Conservation (phyloP, 2,113 vertebrate species). For the Fulica atra region DNA sequence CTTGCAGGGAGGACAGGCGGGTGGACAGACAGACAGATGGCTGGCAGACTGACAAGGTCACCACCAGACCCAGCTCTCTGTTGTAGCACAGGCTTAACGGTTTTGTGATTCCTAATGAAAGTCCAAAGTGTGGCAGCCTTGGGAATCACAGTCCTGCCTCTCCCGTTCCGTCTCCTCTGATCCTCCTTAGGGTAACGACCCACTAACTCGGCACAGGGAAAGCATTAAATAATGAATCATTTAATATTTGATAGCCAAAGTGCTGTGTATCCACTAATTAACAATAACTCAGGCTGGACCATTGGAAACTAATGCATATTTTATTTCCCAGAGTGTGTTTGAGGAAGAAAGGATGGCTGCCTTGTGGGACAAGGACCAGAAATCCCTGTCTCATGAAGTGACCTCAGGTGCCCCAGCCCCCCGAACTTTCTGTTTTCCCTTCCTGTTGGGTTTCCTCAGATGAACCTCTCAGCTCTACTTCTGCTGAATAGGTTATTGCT, state of each 20-base stretch:
- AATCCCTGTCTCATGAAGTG: background rate
- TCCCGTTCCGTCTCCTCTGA: background rate
- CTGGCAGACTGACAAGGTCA: background rate
- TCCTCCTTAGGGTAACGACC: background rate
- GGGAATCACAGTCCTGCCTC: rapidly evolving
- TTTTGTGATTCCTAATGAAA: background rate
- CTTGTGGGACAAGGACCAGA: background rate
- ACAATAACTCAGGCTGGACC: background rate
- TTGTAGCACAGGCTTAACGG: rapidly evolving
- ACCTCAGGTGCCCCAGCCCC: background rate
- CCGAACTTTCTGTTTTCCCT: background rate
- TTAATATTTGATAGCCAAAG: background rate
- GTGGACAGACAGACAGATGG: background rate
- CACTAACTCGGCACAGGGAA: background rate
- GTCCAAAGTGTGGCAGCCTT: too few species aligned
- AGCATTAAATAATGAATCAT: background rate
- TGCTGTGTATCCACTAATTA: background rate
- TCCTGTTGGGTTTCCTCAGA: conserved; percentile 6
- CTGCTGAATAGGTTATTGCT: background rate
- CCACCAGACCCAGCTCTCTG: rapidly evolving
- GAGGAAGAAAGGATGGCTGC: background rate
- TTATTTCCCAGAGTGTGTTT: background rate
- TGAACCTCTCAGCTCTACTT: background rate
- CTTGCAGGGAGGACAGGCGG: background rate
- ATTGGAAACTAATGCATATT: background rate